A percentile compares a stretch with the other conserved stretches of the same genome.
phyloP scores from a whole-genome alignment of 2,113 vertebrate genomes.

The Strix uralensis region DNA sequence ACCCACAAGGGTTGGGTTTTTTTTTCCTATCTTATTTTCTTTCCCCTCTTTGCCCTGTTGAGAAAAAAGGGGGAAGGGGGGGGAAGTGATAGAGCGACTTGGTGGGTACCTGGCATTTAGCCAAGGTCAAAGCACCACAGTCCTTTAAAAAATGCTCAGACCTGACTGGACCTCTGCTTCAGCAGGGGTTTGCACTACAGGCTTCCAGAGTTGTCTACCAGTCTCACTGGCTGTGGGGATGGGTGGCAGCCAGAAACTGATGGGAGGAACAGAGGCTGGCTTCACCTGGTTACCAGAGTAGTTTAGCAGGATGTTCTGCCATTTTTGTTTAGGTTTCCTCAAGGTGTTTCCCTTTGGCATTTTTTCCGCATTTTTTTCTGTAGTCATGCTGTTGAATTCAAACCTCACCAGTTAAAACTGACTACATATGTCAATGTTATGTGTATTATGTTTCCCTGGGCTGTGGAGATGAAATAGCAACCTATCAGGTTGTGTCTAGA shows the following conservation, averaged over 20 bases:
- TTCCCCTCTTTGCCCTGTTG: too few relatives aligned
- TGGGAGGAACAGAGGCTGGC: not conserved
- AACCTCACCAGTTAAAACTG: not conserved
- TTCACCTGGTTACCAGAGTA: not conserved
- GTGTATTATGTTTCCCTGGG: not conserved
- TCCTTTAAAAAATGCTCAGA: not conserved
- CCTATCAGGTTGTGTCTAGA: not conserved
- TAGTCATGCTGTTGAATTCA: not conserved
- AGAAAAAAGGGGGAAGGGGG: too few relatives aligned
- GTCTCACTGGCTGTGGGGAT: not conserved
- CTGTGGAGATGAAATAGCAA: not conserved
- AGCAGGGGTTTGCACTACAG: not conserved
- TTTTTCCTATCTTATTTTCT: too few relatives aligned
- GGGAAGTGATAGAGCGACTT: too few relatives aligned
- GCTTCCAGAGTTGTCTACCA: not conserved
- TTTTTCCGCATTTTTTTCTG: not conserved
- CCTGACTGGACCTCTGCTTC: not conserved
- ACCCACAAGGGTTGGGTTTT: too few relatives aligned
- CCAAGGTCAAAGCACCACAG: too few relatives aligned
- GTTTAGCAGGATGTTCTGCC: not conserved
- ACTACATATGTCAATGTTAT: accelerated
- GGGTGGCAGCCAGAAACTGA: not conserved
- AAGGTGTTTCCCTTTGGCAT: not conserved
- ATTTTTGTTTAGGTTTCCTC: not conserved
- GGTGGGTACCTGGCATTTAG: too few relatives aligned